Conservation (phyloP, 2,113 vertebrate genomes). For the Butorides virescens region DNA sequence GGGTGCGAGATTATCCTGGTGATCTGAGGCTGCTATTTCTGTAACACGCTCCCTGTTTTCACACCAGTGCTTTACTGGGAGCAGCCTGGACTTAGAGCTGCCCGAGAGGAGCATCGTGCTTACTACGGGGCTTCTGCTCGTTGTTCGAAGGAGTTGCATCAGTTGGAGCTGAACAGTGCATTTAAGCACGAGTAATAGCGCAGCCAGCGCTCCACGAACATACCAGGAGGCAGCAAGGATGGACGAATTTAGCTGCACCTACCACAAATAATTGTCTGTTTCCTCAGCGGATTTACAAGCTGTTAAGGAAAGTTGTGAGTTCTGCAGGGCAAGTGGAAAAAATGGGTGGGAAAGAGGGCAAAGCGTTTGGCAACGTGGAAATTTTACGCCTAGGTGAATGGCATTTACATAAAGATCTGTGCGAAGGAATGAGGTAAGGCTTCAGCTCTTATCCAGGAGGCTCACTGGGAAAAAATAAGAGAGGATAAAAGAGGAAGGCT, state of each 20-base stretch:
- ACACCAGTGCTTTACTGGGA: too few relatives aligned
- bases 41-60: neutral
- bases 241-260: neutral
- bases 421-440: neutral
- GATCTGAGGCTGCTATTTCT: neutral
- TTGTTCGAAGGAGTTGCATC: accelerated
- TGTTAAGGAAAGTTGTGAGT: neutral
- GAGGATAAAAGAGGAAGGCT: neutral
- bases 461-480: neutral
- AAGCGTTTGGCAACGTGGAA: accelerated
- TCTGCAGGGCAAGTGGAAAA: neutral
- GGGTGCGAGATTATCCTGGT: neutral
- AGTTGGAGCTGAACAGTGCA: neutral
- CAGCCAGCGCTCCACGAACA: accelerated
- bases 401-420: neutral
- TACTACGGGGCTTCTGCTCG: neutral
- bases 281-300: neutral
- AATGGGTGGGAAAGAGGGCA: neutral
- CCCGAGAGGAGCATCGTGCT: accelerated
- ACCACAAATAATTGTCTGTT: neutral
- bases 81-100: neutral
- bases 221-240: neutral
- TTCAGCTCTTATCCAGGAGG: neutral
- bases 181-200: neutral
- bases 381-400: neutral